These are phyloP conservation scores for Strigamia crassipes DNA, from an alignment of 2,888 invertebrate species.

Conservation along the genomic window DNA sequence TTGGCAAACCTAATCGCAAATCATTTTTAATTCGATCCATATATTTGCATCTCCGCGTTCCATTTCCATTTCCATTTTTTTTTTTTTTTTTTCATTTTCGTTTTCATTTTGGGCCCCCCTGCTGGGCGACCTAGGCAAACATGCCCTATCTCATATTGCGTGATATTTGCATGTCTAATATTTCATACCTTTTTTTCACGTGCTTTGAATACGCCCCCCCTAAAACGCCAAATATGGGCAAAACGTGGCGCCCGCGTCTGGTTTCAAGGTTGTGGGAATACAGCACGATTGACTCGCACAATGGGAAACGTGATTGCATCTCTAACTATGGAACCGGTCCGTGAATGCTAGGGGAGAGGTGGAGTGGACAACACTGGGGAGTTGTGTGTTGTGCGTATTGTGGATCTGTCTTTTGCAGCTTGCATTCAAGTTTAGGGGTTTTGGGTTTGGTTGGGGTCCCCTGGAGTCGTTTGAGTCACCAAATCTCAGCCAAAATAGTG, in stretches of 20 bases:
- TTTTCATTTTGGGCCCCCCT: neutral
- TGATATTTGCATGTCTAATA: slow-evolving; percentile 12
- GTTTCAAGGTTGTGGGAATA: neutral
- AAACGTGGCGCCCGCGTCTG: neutral
- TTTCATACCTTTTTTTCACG: neutral
- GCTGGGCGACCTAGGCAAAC: neutral
- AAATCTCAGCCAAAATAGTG: no score
- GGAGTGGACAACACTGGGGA: no score
- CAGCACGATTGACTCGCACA: neutral
- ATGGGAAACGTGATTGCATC: no score
- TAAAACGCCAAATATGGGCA: neutral
- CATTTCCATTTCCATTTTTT: neutral
- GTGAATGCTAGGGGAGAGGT: no score
- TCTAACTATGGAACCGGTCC: no score
- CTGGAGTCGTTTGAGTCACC: no score
- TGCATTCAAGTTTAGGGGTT: no score
- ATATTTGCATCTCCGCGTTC: neutral
- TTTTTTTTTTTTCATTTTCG: neutral
- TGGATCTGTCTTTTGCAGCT: no score
- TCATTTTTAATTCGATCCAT: slow-evolving; percentile 12
- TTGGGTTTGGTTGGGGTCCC: no score
- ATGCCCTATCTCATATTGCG: neutral
- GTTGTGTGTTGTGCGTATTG: no score
- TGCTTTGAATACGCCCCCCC: neutral
- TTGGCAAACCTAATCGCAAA: neutral